phyloP scores from a whole-genome alignment of 2,797 vertebrate genomes.

The Ataeniobius toweri region DNA sequence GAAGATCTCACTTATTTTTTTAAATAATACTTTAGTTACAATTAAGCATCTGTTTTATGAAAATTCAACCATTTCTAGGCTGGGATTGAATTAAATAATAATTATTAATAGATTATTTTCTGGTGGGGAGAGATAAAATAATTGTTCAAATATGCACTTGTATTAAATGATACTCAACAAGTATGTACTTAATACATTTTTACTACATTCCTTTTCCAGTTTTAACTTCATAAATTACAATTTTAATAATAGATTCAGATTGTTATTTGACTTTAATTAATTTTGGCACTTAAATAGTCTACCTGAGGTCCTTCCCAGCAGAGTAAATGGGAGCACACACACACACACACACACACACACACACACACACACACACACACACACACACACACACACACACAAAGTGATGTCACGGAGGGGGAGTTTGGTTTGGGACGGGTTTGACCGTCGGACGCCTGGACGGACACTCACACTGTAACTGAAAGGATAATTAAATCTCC shows the following conservation, averaged over 20 bases:
- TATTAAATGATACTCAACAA: not conserved
- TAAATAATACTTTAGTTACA: not conserved
- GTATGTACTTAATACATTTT: not conserved
- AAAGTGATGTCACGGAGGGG: conserved; percentile 59
- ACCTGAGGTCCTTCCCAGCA: not conserved
- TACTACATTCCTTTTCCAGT: not conserved
- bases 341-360: conserved; percentile 10
- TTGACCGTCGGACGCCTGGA: conserved; percentile 17
- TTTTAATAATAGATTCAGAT: not conserved
- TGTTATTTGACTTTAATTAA: too few species aligned
- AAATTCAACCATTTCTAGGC: not conserved
- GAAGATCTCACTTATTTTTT: not conserved
- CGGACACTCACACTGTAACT: conserved; percentile 24
- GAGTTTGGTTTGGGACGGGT: conserved; percentile 32
- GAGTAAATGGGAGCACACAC: not conserved
- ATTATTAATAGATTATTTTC: not conserved
- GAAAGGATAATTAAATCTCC: not conserved
- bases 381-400: not conserved
- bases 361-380: conserved; percentile 58
- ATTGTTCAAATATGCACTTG: not conserved
- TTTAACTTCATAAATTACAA: not conserved
- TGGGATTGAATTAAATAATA: not conserved
- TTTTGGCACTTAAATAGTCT: too few species aligned
- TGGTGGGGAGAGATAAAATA: not conserved
- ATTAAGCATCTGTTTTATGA: not conserved